phyloP scores from a whole-genome alignment of 2,113 vertebrate species.

The Antechinus flavipes region DNA sequence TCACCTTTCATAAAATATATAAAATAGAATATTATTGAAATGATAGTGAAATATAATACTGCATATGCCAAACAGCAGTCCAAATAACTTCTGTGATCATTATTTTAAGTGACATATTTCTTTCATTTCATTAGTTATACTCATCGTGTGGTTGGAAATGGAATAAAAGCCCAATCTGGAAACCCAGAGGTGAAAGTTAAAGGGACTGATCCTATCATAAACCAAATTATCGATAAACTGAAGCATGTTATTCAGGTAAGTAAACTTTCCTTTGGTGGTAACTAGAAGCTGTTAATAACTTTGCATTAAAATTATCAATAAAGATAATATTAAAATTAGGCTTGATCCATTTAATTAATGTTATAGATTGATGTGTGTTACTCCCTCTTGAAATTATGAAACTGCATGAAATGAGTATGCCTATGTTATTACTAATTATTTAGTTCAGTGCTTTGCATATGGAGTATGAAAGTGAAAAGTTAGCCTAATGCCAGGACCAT shows the following conservation, averaged over 20 bases:
- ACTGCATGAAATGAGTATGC: slow-evolving; percentile 23
- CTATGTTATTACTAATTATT: slow-evolving; percentile 11
- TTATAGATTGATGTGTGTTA: not conserved
- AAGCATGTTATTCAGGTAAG: slow-evolving; percentile 95
- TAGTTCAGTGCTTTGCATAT: slow-evolving; percentile 44
- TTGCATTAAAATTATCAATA: not conserved
- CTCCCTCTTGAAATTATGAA: slow-evolving; percentile 16
- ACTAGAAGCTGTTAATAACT: not conserved
- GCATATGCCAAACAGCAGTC: not conserved
- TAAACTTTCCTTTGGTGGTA: slow-evolving; percentile 35
- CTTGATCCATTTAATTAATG: slow-evolving; percentile 35
- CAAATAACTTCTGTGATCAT: not conserved
- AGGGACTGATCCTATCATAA: slow-evolving; percentile 89
- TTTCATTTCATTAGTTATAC: slow-evolving; percentile 87
- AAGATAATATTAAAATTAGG: not conserved
- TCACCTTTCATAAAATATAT: not conserved
- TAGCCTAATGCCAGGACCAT: not conserved
- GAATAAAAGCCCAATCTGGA: slow-evolving; percentile 90
- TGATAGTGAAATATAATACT: not conserved
- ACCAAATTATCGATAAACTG: slow-evolving; percentile 94
- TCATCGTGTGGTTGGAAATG: slow-evolving; percentile 89
- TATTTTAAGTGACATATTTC: slow-evolving; percentile 29
- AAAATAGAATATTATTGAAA: not conserved
- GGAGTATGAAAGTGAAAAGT: not conserved
- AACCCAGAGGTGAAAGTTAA: slow-evolving; percentile 95